A percentile compares a stretch with the other conserved stretches of the same genome.
Conservation (phyloP, 2,797 vertebrate genomes). For the Sebastes umbrosus region DNA sequence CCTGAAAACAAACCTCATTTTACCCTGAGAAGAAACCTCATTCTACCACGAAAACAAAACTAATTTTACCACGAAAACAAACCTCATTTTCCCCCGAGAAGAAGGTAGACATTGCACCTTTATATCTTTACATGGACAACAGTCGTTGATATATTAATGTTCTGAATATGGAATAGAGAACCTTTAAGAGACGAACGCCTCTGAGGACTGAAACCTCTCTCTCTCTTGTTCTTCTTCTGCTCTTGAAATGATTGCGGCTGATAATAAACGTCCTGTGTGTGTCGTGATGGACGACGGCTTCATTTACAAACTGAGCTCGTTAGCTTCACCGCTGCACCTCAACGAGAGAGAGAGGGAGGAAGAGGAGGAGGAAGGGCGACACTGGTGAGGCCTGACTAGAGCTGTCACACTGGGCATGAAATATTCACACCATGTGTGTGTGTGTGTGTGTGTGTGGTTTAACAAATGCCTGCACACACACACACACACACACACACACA, state of each 20-base stretch:
- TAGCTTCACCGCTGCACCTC: constrained; percentile 54
- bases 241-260: constrained; percentile 1
- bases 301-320: constrained; percentile 63
- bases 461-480: too few species aligned
- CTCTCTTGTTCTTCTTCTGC: not conserved
- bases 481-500: too few species aligned
- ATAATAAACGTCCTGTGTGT: not conserved
- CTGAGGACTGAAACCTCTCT: not conserved
- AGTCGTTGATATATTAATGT: too few species aligned
- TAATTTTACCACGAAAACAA: too few species aligned
- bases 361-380: constrained; percentile 1
- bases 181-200: too few species aligned
- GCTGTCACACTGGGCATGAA: constrained; percentile 40
- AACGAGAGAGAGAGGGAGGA: constrained; percentile 8
- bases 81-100: too few species aligned
- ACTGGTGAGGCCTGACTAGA: constrained; percentile 37
- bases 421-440: constrained; percentile 30
- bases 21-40: too few species aligned
- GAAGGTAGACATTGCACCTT: too few species aligned
- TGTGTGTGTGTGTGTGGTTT: not conserved
- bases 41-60: accelerated
- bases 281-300: constrained; percentile 53
- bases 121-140: too few species aligned
- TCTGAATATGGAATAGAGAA: too few species aligned
- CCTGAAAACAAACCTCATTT: too few species aligned